Percentiles rank a stretch among this genome's conserved stretches.
These are phyloP conservation scores for Acholoe squamosa DNA, from an alignment of 2,888 invertebrate species.

Conservation along the genomic window DNA sequence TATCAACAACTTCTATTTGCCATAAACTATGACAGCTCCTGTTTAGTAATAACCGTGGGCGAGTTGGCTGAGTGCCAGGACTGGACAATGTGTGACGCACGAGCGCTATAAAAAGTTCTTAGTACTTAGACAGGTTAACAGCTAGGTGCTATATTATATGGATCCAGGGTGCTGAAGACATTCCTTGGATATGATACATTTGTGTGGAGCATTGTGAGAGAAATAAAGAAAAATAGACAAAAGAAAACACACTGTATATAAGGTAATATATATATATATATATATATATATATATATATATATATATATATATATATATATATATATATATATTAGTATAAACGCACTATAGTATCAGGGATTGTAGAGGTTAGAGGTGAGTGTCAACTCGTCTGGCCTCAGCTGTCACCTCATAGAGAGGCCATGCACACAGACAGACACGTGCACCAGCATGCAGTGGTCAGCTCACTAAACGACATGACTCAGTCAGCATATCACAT, in stretches of 20 bases:
- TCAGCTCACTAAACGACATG: background rate
- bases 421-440: background rate
- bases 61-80: background rate
- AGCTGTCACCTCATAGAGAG: background rate
- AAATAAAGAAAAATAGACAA: background rate
- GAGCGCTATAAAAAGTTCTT: background rate
- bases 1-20: constrained; percentile 13
- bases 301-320: no score
- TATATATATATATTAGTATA: no score
- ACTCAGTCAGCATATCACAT: constrained; percentile 11
- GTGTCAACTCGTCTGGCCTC: background rate
- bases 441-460: background rate
- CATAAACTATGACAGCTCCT: background rate
- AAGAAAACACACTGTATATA: background rate
- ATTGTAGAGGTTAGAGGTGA: background rate
- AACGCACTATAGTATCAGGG: no score
- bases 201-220: background rate
- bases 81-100: background rate
- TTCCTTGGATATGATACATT: background rate
- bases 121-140: background rate
- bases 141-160: background rate
- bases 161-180: background rate
- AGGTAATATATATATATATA: no score
- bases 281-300: no score
- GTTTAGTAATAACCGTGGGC: background rate